Evolutionary conservation across 2,113 vertebrate species (phyloP), one percentile per base, ranked within the genome.

Genomic region (Vanacampus margaritifer): DNA sequence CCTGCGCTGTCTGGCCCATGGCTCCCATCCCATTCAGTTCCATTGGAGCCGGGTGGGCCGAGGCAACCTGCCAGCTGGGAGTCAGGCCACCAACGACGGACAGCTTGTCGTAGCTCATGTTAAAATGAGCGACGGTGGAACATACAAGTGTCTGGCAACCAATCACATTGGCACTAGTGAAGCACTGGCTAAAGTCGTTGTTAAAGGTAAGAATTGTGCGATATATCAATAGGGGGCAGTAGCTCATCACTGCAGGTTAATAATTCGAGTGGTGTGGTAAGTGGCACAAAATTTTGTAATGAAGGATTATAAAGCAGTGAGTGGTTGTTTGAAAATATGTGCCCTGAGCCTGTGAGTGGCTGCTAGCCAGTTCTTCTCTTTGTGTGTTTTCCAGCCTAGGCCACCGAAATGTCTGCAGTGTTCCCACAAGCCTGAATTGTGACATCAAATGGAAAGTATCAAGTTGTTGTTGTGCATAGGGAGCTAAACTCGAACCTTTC

Each of bases 1-100:
- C 16, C 71, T 98, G 50, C 94, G 96, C 82, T 99, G 97, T 85
- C 89, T 98, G 35, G 96, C 96, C 13, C 96, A 98, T 0, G 97
- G 97, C 73, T 93, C 95, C 0, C 93, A 94, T 0, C 97, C 96
- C 0, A 92, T 98, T 72, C 74, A 37, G 65, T 96, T 93, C 62
- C 64, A 86, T 16, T 99, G 97, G 97, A 89, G 82, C 62, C 92
- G 94, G 0, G 85, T 85, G 59, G 93, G 93, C 0, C 80, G 93
- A 58, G 36, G 4, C n/a, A 76, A 59, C 57, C 83, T 99, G 21
- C 89, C 96, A 0, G 0, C 65, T 0, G 84, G 79, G 0, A 88
- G 75, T 0, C 16, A 74, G 6, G 60, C 78, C 58, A 93, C 89
- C 0, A 73, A 48, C 13, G 93, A 92, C 0, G 91, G 94, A 19